Evolutionary conservation across 1,140 invertebrate species (phyloP).

Genomic region (Hycleus cichorii): DNA sequence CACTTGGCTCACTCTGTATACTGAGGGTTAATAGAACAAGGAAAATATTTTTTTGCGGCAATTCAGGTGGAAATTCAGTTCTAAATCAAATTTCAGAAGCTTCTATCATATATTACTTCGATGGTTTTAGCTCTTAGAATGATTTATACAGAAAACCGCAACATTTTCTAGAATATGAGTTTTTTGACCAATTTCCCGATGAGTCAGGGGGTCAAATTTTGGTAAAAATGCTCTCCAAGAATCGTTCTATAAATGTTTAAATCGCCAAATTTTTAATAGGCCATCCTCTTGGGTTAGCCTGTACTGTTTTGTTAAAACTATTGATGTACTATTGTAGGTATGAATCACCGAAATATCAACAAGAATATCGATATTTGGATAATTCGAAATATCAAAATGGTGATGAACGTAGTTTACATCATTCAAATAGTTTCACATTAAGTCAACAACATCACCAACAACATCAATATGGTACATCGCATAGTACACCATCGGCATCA

Average conservation of each 20-base stretch:
- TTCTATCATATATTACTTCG: no score
- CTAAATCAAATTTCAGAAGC: no score
- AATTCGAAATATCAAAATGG: constrained; percentile 37
- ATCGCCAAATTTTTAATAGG: no score
- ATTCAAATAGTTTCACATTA: constrained; percentile 38
- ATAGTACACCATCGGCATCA: constrained; percentile 40
- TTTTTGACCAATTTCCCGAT: not conserved
- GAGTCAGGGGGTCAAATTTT: no score
- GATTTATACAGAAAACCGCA: no score
- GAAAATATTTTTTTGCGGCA: no score
- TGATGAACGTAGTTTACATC: constrained; percentile 31
- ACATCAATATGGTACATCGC: constrained; percentile 39
- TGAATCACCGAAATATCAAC: constrained; percentile 16
- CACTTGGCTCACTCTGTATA: no score
- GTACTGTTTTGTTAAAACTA: not conserved
- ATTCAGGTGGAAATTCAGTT: no score
- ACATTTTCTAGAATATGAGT: not conserved
- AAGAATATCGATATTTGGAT: constrained; percentile 14
- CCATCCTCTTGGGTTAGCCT: not conserved
- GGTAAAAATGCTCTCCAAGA: no score
- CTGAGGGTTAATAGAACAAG: no score
- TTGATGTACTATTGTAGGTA: not conserved
- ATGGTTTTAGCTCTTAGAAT: no score
- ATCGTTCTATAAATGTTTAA: no score
- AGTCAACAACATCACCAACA: constrained; percentile 38